phyloP scores from a whole-genome alignment of 2,797 vertebrate species.

The Leptodactylus fallax region DNA sequence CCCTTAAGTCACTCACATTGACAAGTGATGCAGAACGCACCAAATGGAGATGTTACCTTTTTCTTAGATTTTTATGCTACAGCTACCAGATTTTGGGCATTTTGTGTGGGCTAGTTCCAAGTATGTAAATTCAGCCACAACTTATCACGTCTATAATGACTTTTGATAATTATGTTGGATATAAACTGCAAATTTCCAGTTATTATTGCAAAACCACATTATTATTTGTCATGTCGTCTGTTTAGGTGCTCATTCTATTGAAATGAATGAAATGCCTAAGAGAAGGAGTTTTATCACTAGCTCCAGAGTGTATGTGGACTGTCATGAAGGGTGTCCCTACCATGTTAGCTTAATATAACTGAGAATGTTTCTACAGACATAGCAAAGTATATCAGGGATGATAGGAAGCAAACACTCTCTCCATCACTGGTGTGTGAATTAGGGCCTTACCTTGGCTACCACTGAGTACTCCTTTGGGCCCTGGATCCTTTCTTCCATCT shows the following conservation, averaged over 20 bases:
- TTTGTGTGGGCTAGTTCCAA: background rate
- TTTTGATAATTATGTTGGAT: background rate
- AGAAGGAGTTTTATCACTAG: too few species aligned
- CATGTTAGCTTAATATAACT: too few species aligned
- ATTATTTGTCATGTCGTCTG: background rate
- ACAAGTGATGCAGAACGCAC: conserved; percentile 38
- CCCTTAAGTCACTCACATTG: conserved; percentile 24
- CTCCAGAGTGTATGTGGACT: too few species aligned
- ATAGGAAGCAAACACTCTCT: too few species aligned
- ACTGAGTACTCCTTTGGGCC: too few species aligned
- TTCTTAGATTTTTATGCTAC: background rate
- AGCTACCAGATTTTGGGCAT: background rate
- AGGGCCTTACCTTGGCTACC: too few species aligned
- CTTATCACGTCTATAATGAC: background rate
- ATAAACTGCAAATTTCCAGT: background rate
- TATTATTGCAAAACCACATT: background rate
- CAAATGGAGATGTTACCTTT: background rate
- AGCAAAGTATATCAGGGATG: too few species aligned
- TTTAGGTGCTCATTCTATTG: background rate
- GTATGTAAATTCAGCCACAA: background rate
- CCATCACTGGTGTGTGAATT: too few species aligned
- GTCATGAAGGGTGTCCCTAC: too few species aligned
- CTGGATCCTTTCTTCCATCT: too few species aligned
- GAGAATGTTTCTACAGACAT: too few species aligned
- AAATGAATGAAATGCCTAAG: background rate